A percentile compares a stretch with the other conserved stretches of the same genome.
Evolutionary conservation across 2,113 vertebrate genomes (phyloP).

Genomic region (Gymnorhina tibicen): DNA sequence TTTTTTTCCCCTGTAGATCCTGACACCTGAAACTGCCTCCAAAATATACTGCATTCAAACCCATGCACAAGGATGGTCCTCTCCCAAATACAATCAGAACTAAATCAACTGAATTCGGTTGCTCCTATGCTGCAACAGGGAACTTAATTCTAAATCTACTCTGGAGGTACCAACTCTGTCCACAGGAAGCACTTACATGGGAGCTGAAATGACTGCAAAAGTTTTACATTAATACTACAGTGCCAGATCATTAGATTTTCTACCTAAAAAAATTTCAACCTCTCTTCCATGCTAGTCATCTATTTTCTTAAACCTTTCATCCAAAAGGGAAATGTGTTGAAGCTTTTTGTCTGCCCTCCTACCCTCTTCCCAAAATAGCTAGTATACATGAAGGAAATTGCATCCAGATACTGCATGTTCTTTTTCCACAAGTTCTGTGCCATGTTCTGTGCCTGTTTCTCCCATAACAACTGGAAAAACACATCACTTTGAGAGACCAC

Average conservation of each 20-base stretch:
- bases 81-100: neutral
- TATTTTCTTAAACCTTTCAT: neutral
- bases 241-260: neutral
- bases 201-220: neutral
- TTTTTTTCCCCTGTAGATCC: neutral
- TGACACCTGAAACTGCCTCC: neutral
- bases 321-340: neutral
- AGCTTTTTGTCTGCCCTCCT: neutral
- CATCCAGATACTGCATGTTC: neutral
- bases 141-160: neutral
- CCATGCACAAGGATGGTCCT: fast-evolving
- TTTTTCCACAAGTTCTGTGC: neutral
- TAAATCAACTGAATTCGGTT: neutral
- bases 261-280: neutral
- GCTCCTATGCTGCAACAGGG: neutral
- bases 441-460: neutral
- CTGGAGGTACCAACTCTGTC: neutral
- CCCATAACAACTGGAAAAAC: neutral
- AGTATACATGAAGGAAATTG: neutral
- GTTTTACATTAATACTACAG: neutral
- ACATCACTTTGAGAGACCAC: neutral
- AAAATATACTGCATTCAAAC: neutral
- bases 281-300: neutral
- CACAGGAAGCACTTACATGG: neutral
- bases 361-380: fast-evolving